phyloP scores from a whole-genome alignment of 2,113 vertebrate species.

The Mohoua ochrocephala region DNA sequence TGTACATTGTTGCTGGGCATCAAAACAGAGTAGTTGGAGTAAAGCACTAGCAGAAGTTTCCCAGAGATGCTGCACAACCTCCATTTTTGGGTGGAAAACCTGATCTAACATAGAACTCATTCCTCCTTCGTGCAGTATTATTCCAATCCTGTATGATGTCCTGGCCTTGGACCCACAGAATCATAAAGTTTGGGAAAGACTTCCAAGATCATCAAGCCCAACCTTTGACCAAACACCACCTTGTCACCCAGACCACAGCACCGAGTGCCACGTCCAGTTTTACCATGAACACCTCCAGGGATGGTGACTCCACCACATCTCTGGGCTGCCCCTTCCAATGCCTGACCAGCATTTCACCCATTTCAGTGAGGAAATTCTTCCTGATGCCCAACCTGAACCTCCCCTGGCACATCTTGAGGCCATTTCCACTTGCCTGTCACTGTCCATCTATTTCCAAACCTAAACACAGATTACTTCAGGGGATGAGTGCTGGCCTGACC shows the following conservation, averaged over 20 bases:
- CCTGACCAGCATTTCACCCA: background rate
- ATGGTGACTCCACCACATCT: too few relatives aligned
- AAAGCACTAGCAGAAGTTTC: background rate
- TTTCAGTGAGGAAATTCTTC: background rate
- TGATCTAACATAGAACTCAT: accelerated
- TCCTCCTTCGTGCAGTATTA: background rate
- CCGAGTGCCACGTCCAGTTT: background rate
- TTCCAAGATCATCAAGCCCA: too few relatives aligned
- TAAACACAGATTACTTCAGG: background rate
- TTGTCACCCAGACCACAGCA: background rate
- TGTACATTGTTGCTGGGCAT: too few relatives aligned
- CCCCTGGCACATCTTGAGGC: background rate
- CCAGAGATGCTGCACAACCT: background rate
- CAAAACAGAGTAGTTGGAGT: background rate
- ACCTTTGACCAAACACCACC: background rate
- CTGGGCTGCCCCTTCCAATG: background rate
- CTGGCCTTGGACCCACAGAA: background rate
- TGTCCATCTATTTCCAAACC: background rate
- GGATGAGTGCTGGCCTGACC: background rate
- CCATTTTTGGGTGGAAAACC: background rate
- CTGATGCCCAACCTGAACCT: background rate
- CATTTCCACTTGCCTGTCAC: background rate
- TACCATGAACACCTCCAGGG: background rate
- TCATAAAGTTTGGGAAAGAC: background rate
- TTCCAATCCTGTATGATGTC: background rate